phyloP scores from a whole-genome alignment of 2,113 vertebrate genomes.

The Mirounga angustirostris region DNA sequence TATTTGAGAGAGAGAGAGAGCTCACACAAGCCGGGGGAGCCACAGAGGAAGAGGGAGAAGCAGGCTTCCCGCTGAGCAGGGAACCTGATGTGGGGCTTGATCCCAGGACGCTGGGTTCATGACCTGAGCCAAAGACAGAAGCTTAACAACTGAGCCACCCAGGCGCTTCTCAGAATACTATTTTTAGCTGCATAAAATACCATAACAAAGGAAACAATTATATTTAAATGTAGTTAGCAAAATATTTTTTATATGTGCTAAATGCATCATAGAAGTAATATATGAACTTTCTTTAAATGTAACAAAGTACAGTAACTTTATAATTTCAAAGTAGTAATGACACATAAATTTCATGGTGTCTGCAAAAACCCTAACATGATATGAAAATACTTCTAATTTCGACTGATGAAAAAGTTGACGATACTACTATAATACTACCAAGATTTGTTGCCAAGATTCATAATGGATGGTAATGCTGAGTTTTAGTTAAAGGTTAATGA shows the following conservation, averaged over 20 bases:
- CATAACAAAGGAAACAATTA: background rate
- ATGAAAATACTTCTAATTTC: constrained; percentile 8
- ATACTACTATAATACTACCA: background rate
- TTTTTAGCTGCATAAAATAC: background rate
- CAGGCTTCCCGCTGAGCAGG: no score
- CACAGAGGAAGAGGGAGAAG: no score
- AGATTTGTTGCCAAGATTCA: background rate
- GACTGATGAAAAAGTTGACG: background rate
- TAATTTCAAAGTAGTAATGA: background rate
- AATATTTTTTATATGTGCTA: background rate
- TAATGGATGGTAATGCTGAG: background rate
- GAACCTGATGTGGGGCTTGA: no score
- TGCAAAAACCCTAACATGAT: background rate
- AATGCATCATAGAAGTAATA: background rate
- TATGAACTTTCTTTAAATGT: constrained; percentile 1
- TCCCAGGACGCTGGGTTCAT: no score
- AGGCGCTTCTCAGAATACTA: background rate
- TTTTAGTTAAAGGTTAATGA: background rate
- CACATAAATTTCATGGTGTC: background rate
- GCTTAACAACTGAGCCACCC: background rate
- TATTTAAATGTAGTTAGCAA: background rate
- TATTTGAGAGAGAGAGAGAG: no score
- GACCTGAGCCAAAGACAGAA: no score
- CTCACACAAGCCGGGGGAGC: no score
- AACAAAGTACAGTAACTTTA: background rate